phyloP scores from a whole-genome alignment of 1,140 invertebrate genomes.

The Cataglyphis hispanica region DNA sequence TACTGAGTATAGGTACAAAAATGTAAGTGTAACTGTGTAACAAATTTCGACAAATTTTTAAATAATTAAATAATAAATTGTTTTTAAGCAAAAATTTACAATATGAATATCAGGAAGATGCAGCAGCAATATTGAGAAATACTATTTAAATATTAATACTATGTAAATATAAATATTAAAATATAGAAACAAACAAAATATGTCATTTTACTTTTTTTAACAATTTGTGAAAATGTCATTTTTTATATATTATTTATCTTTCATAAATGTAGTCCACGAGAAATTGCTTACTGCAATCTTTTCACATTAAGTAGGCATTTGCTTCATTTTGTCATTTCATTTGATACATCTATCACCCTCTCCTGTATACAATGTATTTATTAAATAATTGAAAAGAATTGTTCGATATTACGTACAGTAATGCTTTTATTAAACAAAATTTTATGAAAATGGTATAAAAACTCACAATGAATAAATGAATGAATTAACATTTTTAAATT shows the following conservation, averaged over 20 bases:
- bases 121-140: conserved; percentile 37
- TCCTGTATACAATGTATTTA: conserved; percentile 57
- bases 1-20: conserved; percentile 7
- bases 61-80: background rate
- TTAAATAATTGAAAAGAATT: conserved; percentile 48
- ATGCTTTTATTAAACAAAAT: conserved; percentile 55
- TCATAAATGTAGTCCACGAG: conserved; percentile 16
- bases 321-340: background rate
- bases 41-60: background rate
- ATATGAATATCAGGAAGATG: conserved; percentile 23
- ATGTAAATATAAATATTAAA: conserved; percentile 30
- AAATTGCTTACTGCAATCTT: conserved; percentile 47
- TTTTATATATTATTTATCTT: conserved; percentile 27
- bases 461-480: conserved; percentile 53
- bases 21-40: conserved; percentile 3
- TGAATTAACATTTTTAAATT: conserved; percentile 62
- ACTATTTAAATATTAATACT: no score
- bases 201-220: background rate
- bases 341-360: conserved; percentile 39
- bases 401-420: conserved; percentile 48
- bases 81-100: conserved; percentile 26
- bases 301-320: conserved; percentile 52
- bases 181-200: background rate
- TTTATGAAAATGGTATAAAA: conserved; percentile 57
- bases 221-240: background rate